phyloP scores from a whole-genome alignment of 2,888 invertebrate species.

The Drymonia ruficornis region DNA sequence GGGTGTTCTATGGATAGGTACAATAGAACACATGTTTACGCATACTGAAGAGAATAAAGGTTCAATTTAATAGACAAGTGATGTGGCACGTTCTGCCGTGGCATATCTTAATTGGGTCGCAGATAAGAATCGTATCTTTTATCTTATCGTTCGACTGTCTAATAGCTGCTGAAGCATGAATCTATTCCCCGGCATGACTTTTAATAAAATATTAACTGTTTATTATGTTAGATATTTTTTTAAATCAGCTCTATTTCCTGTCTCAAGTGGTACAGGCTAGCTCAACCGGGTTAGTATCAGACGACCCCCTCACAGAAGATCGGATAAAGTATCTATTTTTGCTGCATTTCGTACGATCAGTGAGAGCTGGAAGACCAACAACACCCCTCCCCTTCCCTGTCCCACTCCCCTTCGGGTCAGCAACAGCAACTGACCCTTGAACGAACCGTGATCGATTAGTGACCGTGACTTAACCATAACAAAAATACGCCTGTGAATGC shows the following conservation, averaged over 20 bases:
- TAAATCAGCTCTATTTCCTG: no score
- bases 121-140: not conserved
- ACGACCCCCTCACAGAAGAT: no score
- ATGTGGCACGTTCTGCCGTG: constrained; percentile 1
- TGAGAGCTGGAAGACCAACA: no score
- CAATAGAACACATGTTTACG: constrained; percentile 28
- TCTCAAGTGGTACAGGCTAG: no score
- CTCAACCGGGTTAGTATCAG: no score
- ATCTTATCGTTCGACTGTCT: not conserved
- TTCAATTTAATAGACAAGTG: constrained; percentile 5
- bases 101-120: constrained; percentile 2
- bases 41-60: constrained; percentile 15
- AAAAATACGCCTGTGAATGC: constrained; percentile 2
- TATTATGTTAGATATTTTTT: not conserved
- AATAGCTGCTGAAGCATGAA: not conserved
- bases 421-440: not conserved
- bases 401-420: no score
- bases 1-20: constrained; percentile 20
- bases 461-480: not conserved
- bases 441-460: not conserved
- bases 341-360: no score
- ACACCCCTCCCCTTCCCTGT: no score
- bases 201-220: not conserved
- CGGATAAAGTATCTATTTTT: no score
- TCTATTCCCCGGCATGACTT: not conserved